Base-by-base conservation (phyloP, 2,888 invertebrate genomes). In the Dynastes maya region DNA sequence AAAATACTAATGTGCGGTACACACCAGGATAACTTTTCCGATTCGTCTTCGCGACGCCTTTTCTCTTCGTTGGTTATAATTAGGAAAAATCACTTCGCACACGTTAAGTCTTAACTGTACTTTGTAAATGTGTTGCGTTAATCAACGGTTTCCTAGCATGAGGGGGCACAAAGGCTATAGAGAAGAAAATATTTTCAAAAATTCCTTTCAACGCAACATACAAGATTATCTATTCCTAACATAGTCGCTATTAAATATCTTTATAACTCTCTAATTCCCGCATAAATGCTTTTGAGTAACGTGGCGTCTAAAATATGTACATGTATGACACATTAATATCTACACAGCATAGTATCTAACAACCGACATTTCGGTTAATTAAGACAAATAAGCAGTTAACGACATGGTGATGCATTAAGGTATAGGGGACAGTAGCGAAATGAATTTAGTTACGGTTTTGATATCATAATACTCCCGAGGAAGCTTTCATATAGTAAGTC, bases 81-180 rank as follows among this genome's bases (percentile, higher is more conserved):
- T 13, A 16, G 16, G 16, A 72, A 72, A 58, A 72, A 72, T 61
- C 11, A 45, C 22, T 61, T 27, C 61, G 16, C 9, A 74, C 61
- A 71, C 13, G 63, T 61, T 71, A 55, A 22, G 55, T 11, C 61
- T 4, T 74, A 74, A 74, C 72, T 61, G 72, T 74, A 74, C 22
- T 49, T 61, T 27, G 63, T 22, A 61, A 45, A 61, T 58, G 37
- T 74, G 40, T 45, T 29, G 61, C 22, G 27, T 74, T 74, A 45
- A 61, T 74, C 27, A 61, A 61, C 27, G 58, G 72, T 58, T 55
- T 71, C 55, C 55, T 37, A 32, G 16, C 55, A 55, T 71, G 71
- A 8, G 16, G 13, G 27, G 29, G 70, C 16, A 40, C 49, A 22
- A 45, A 68, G 51, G 51, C 40, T 67, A 68, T 9, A 51, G 51